phyloP scores from a whole-genome alignment of 2,113 vertebrate species.

The Helogale parvula region DNA sequence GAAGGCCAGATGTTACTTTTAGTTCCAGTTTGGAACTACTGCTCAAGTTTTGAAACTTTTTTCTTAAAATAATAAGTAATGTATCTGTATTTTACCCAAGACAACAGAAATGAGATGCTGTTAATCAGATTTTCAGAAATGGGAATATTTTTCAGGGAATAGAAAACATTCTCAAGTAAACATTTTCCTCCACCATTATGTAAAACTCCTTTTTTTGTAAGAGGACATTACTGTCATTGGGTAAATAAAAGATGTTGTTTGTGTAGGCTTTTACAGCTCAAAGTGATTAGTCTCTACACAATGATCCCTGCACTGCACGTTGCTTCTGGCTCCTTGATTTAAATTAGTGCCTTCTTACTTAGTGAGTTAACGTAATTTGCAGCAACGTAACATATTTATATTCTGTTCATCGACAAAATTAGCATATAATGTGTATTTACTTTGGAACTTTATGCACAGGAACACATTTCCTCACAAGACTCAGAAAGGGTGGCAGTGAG shows the following conservation, averaged over 20 bases:
- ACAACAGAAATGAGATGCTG: constrained; percentile 18
- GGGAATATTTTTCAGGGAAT: background rate
- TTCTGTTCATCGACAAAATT: background rate
- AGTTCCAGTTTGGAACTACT: constrained; percentile 31
- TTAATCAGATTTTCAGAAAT: constrained; percentile 13
- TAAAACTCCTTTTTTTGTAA: constrained; percentile 7
- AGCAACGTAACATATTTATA: constrained; percentile 36
- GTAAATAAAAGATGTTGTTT: constrained; percentile 21
- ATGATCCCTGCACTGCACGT: background rate
- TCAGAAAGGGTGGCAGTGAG: background rate
- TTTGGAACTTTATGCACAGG: background rate
- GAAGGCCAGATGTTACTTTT: constrained; percentile 20
- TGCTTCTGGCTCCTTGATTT: constrained; percentile 40
- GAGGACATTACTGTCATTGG: background rate
- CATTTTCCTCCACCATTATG: background rate
- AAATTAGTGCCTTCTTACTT: constrained; percentile 43
- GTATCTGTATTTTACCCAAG: background rate
- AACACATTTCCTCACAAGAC: background rate
- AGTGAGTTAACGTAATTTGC: constrained; percentile 18
- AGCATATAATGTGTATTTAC: constrained; percentile 33
- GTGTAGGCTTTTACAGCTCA: background rate
- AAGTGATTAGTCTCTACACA: background rate
- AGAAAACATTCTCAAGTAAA: background rate
- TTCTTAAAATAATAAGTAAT: constrained; percentile 3
- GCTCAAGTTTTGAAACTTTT: background rate